These are phyloP conservation scores for Semaprochilodus insignis DNA, from an alignment of 2,797 vertebrate genomes.

Conservation along the genomic window DNA sequence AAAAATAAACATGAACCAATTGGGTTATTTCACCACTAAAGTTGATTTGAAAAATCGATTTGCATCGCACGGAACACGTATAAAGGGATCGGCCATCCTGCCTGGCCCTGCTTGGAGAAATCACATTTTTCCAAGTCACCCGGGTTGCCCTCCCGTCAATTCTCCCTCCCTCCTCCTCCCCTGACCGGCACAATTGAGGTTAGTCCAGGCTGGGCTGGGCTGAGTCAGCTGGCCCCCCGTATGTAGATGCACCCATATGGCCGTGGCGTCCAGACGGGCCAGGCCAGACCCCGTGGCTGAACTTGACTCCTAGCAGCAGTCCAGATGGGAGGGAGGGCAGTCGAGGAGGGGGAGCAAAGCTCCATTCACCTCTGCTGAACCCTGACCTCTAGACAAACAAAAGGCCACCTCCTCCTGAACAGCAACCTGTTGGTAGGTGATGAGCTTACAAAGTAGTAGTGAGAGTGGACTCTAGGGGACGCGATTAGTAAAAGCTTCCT, in stretches of 20 bases:
- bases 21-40: conserved; percentile 62
- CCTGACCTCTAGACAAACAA: conserved; percentile 60
- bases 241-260: conserved; percentile 83
- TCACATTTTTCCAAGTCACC: conserved; percentile 73
- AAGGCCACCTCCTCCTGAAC: conserved; percentile 45
- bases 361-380: conserved; percentile 77
- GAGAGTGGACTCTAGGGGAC: conserved; percentile 41
- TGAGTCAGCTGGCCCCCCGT: conserved; percentile 72
- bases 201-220: conserved; percentile 43
- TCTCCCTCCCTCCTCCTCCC: conserved; percentile 53
- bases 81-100: conserved; percentile 67
- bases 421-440: conserved; percentile 63
- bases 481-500: conserved; percentile 78
- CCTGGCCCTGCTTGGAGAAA: conserved; percentile 72
- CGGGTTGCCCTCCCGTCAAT: conserved; percentile 42
- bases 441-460: conserved; percentile 59
- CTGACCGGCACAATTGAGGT: conserved; percentile 51
- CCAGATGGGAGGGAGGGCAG: conserved; percentile 76
- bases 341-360: neutral
- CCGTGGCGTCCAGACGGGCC: conserved; percentile 74
- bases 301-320: conserved; percentile 79
- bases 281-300: conserved; percentile 75
- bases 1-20: conserved; percentile 69
- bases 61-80: conserved; percentile 71
- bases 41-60: conserved; percentile 74